Evolutionary conservation across 2,888 invertebrate species (phyloP).

Genomic region (Ormyrus rosae): DNA sequence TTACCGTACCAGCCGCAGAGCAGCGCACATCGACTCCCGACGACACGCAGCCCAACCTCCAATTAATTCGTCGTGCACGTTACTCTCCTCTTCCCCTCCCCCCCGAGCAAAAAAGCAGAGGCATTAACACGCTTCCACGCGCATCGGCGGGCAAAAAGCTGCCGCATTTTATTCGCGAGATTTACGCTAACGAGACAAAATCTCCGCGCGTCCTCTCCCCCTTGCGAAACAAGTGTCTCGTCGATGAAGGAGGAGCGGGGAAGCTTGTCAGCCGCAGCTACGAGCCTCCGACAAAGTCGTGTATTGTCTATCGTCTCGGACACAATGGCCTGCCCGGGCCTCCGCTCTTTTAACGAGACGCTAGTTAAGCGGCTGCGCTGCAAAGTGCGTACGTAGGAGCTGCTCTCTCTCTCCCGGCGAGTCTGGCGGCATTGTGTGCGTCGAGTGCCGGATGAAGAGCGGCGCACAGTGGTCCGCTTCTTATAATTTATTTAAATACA

Average conservation of each 20-base stretch:
- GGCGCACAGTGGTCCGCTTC: too few relatives aligned
- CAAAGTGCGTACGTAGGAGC: neutral
- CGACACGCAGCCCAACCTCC: too few relatives aligned
- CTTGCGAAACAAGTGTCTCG: constrained; percentile 37
- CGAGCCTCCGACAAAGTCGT: constrained; percentile 20
- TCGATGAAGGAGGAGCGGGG: constrained; percentile 12
- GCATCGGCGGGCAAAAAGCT: neutral
- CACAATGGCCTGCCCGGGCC: constrained; percentile 16
- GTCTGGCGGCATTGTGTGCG: neutral
- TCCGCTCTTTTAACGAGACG: constrained; percentile 32
- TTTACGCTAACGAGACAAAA: constrained; percentile 41
- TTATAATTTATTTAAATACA: too few relatives aligned
- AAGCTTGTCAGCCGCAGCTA: constrained; percentile 11
- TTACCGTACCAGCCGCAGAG: too few relatives aligned
- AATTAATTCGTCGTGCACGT: too few relatives aligned
- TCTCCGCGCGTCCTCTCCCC: neutral
- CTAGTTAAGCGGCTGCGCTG: constrained; percentile 17
- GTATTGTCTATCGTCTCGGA: constrained; percentile 24
- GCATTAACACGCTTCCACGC: too few relatives aligned
- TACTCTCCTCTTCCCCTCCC: too few relatives aligned
- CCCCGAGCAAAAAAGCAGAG: too few relatives aligned
- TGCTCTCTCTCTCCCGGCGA: neutral
- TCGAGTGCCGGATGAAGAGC: too few relatives aligned
- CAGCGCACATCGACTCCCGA: too few relatives aligned
- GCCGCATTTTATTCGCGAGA: constrained; percentile 10